Evolutionary conservation across 2,888 invertebrate genomes (phyloP), one percentile per base, ranked within the genome.

Genomic region (Nudaria mundana): DNA sequence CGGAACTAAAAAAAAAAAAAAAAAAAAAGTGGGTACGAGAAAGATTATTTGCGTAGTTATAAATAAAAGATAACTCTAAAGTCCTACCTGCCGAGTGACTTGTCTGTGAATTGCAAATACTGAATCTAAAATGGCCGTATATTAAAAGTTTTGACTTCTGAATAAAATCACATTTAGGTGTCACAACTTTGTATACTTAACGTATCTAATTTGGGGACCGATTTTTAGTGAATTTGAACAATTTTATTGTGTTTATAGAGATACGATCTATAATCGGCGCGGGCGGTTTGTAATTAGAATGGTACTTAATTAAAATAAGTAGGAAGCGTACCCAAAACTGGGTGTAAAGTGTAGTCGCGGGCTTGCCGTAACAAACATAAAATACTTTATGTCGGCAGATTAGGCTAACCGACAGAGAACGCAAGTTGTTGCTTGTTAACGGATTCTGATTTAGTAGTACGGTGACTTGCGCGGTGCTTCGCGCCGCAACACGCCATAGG

Each of bases 21-120:
- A n/a, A n/a, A n/a, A n/a, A n/a, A n/a, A n/a, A n/a, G n/a, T n/a
- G n/a, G n/a, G n/a, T n/a, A n/a, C n/a, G n/a, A 54, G 49, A 67
- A 63, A 70, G 65, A 73, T 75, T 71, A 71, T 73, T 78, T 73
- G 57, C 71, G 70, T 75, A 75, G 81, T 80, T 86, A 87, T 88
- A 87, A 87, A 87, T 87, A 87, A 88, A 87, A 87, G 83, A 88
- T 87, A 78, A 71, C 77, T 81, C 71, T 70, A 68, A 78, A 83
- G 76, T 78, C 77, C 68, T 76, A 76, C 81, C 78, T 79, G 76
- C 71, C 61, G 71, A 69, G 74, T 64, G 71, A 74, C 77, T 80
- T 79, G 78, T 79, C 76, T 73, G 76, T 79, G 86, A 86, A 85
- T 86, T 84, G 84, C 86, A 87, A 87, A 87, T 86, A 80, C 61